Percentiles rank a stretch among this genome's conserved stretches.
phyloP scores from a whole-genome alignment of 2,113 vertebrate species.

The Crypturellus undulatus region DNA sequence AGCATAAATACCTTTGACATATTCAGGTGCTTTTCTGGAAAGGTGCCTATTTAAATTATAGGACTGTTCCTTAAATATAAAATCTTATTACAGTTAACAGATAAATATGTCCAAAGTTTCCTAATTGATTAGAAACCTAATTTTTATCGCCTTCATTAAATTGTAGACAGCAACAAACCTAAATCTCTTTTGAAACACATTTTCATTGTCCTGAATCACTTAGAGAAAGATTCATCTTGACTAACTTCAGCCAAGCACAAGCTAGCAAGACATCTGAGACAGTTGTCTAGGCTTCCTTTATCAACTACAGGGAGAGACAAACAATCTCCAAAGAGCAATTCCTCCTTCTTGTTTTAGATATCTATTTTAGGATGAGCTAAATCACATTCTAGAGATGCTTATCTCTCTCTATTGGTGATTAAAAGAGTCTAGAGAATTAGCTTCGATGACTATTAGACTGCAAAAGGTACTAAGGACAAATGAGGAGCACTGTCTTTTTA shows the following conservation, averaged over 20 bases:
- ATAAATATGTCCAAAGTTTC: not conserved
- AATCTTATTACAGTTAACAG: not conserved
- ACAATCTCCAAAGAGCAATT: not conserved
- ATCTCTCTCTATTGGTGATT: not conserved
- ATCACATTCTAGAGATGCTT: not conserved
- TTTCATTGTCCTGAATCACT: not conserved
- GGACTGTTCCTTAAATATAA: not conserved
- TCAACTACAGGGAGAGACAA: not conserved
- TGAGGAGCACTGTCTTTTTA: not conserved
- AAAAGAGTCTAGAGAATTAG: not conserved
- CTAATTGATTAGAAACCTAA: not conserved
- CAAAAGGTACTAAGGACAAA: not conserved
- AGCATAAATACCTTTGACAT: not conserved
- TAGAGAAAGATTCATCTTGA: not conserved
- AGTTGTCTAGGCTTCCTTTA: not conserved
- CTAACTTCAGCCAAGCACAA: not conserved
- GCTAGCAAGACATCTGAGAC: not conserved
- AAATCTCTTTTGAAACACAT: not conserved
- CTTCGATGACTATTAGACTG: not conserved
- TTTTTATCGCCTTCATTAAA: not conserved
- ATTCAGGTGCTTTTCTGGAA: not conserved
- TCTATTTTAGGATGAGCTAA: slow-evolving; percentile 26
- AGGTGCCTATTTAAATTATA: not conserved
- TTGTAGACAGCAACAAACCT: not conserved
- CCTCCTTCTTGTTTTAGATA: not conserved